Percentiles rank a stretch among this genome's conserved stretches.
Conservation (phyloP, 1,140 invertebrate species). For the Bactericera cockerelli region DNA sequence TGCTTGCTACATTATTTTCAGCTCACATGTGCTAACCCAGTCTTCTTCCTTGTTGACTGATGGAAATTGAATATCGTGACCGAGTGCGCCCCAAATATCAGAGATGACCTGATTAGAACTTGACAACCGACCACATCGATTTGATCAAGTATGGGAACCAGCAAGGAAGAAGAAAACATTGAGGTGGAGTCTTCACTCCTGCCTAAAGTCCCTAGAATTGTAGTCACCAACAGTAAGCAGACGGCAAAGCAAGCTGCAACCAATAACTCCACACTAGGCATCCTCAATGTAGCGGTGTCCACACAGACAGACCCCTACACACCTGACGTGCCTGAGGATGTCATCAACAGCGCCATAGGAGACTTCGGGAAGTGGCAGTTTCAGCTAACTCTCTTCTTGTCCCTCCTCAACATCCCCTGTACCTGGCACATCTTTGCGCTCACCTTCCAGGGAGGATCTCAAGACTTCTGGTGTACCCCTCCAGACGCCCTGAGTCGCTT, state of each 20-base stretch:
- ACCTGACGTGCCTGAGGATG: neutral
- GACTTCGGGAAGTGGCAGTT: slow-evolving; percentile 41
- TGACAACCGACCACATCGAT: too few species aligned
- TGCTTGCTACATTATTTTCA: neutral
- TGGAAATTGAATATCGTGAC: neutral
- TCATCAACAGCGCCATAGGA: slow-evolving; percentile 32
- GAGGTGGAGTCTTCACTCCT: neutral
- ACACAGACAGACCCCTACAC: slow-evolving; percentile 3
- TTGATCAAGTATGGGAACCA: neutral
- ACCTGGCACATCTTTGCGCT: slow-evolving; percentile 50
- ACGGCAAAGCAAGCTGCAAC: neutral
- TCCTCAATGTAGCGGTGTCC: neutral
- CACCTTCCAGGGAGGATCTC: slow-evolving; percentile 43
- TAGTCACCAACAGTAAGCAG: neutral
- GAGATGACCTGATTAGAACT: neutral
- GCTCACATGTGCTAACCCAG: neutral
- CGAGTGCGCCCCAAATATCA: neutral
- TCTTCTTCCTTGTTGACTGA: neutral
- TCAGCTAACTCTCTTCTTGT: slow-evolving; percentile 43
- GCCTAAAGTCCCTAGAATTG: neutral
- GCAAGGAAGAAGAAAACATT: neutral
- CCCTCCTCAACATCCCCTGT: slow-evolving; percentile 45
- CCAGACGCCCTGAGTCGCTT: slow-evolving; percentile 18
- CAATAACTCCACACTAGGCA: neutral
- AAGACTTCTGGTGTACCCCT: slow-evolving; percentile 37